A percentile compares a stretch with the other conserved stretches of the same genome.
phyloP scores from a whole-genome alignment of 2,113 vertebrate genomes.

The Psittacus erithacus region DNA sequence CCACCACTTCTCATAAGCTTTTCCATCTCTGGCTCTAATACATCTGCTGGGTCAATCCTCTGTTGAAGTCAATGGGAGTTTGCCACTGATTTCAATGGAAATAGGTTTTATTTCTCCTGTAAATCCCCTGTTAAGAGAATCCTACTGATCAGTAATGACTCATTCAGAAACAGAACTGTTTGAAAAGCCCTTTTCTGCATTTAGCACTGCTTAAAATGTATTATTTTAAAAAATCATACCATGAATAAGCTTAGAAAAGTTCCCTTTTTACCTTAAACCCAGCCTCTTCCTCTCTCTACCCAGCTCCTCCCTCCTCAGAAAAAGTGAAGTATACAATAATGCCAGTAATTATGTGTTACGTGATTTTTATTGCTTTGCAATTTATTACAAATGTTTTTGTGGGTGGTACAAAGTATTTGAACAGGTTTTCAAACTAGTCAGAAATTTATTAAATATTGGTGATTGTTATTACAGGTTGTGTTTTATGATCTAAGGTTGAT shows the following conservation, averaged over 20 bases:
- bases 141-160: constrained; percentile 57
- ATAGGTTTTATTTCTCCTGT: constrained; percentile 17
- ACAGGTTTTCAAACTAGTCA: constrained; percentile 68
- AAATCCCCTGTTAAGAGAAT: constrained; percentile 57
- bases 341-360: constrained; percentile 73
- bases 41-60: not conserved
- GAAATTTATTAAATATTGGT: constrained; percentile 72
- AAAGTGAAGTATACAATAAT: constrained; percentile 43
- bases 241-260: constrained; percentile 46
- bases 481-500: constrained; percentile 66
- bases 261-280: constrained; percentile 37
- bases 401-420: constrained; percentile 76
- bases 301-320: not conserved
- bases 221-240: constrained; percentile 25
- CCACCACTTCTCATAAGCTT: not conserved
- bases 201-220: constrained; percentile 31
- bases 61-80: not conserved
- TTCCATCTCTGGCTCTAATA: constrained; percentile 15
- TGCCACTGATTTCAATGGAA: not conserved
- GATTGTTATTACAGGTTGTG: constrained; percentile 76
- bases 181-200: constrained; percentile 44
- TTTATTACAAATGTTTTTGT: constrained; percentile 74
- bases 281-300: constrained; percentile 3
- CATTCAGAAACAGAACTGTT: constrained; percentile 52
- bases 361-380: constrained; percentile 74